phyloP scores from a whole-genome alignment of 35 echinoderm and acorn worm species.

The Patiria miniata region DNA sequence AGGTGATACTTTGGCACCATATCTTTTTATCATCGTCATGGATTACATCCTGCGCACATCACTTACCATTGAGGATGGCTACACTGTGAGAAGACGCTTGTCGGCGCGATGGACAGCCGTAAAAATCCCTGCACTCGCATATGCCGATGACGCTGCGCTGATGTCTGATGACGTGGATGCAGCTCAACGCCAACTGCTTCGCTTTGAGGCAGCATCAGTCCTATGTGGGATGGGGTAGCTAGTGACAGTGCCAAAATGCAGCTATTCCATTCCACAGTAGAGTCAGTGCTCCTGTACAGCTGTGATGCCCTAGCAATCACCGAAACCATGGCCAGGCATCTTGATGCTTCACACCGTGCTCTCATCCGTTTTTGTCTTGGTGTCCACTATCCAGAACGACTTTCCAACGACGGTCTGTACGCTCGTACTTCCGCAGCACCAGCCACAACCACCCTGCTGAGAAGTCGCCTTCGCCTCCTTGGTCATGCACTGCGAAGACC shows the following conservation, averaged over 20 bases:
- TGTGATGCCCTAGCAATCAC: background rate
- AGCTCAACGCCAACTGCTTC: constrained; percentile 1
- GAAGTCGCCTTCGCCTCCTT: constrained; percentile 1
- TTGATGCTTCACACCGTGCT: background rate
- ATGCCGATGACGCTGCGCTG: background rate
- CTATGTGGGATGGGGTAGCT: background rate
- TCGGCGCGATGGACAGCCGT: background rate
- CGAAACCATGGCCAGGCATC: background rate
- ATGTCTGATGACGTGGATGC: background rate
- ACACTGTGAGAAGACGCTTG: background rate
- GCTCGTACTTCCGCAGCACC: background rate
- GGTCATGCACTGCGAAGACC: background rate
- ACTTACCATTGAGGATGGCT: background rate
- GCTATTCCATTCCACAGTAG: background rate
- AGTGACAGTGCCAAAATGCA: constrained; percentile 1
- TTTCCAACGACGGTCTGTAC: background rate
- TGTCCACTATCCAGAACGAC: background rate
- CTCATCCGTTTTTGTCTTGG: background rate
- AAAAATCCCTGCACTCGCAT: background rate
- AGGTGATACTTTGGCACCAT: background rate
- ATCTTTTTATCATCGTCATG: constrained; percentile 2
- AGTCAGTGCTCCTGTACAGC: background rate
- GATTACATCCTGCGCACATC: background rate
- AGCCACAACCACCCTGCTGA: constrained; percentile 14
- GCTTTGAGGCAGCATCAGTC: background rate